A percentile compares a stretch with the other conserved stretches of the same genome.
phyloP scores from a whole-genome alignment of 2,888 invertebrate species.

The Aphodius granarius region DNA sequence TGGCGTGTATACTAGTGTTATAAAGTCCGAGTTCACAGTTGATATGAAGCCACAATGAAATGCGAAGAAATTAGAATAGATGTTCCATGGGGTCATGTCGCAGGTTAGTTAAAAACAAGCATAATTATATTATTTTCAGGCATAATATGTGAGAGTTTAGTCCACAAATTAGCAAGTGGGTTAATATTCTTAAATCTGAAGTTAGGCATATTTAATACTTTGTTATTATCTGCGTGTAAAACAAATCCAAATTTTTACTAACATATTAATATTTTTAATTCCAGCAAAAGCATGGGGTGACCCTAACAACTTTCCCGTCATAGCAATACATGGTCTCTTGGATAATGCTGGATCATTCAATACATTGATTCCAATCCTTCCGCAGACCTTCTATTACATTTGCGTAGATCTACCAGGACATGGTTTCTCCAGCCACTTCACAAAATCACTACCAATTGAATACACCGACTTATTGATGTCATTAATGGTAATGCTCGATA shows the following conservation, averaged over 20 bases:
- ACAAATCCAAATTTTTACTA: neutral
- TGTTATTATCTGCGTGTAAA: no score
- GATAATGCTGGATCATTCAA: slow-evolving; percentile 65
- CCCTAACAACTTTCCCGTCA: slow-evolving; percentile 56
- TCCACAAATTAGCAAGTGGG: neutral
- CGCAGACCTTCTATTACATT: slow-evolving; percentile 53
- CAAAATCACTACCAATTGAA: slow-evolving; percentile 36
- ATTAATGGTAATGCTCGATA: slow-evolving; percentile 40
- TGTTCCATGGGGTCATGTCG: slow-evolving; percentile 16
- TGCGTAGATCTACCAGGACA: slow-evolving; percentile 64
- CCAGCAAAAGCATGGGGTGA: slow-evolving; percentile 66
- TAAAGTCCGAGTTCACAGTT: neutral
- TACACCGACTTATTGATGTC: slow-evolving; percentile 52
- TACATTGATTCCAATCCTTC: slow-evolving; percentile 58
- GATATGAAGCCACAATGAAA: neutral
- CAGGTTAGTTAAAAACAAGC: neutral
- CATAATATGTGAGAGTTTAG: neutral
- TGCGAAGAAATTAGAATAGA: slow-evolving; percentile 1
- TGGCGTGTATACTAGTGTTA: neutral
- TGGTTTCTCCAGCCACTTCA: slow-evolving; percentile 61
- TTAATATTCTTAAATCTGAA: neutral
- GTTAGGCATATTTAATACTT: neutral
- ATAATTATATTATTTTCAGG: neutral
- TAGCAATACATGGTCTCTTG: slow-evolving; percentile 62
- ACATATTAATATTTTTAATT: neutral